Percentiles rank a stretch among this genome's conserved stretches.
phyloP scores from a whole-genome alignment of 2,797 vertebrate genomes.

The Apodemus agrarius region DNA sequence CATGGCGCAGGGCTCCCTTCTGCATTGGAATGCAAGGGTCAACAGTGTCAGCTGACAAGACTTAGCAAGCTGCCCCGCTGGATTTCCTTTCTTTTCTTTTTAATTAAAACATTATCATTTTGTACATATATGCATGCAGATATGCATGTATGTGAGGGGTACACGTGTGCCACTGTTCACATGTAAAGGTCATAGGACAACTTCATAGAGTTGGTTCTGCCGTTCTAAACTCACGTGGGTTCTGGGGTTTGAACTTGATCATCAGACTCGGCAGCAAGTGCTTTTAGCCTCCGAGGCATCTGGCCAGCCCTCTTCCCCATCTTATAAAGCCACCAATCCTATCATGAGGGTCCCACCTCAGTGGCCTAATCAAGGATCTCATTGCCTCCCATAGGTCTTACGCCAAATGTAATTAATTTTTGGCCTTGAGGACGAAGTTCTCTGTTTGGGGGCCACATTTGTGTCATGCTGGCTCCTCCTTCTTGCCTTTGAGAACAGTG shows the following conservation, averaged over 20 bases:
- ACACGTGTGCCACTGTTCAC: not conserved
- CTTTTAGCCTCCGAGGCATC: not conserved
- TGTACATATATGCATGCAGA: not conserved
- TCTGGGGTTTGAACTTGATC: not conserved
- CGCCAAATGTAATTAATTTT: not conserved
- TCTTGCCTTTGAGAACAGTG: not conserved
- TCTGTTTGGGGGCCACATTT: not conserved
- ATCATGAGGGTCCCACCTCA: too few species aligned
- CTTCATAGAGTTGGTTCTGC: not conserved
- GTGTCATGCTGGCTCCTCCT: not conserved
- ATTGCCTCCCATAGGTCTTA: not conserved
- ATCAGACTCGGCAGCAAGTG: not conserved
- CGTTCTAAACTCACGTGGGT: not conserved
- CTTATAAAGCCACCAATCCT: not conserved
- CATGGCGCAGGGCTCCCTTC: not conserved
- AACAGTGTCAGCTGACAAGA: not conserved
- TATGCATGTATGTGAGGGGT: not conserved
- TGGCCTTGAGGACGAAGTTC: not conserved
- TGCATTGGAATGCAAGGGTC: accelerated
- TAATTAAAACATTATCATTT: not conserved
- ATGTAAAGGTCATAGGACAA: not conserved
- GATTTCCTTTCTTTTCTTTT: not conserved
- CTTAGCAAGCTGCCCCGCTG: not conserved
- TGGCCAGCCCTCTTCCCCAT: not conserved
- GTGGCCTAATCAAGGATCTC: not conserved